A percentile compares a stretch with the other conserved stretches of the same genome.
Evolutionary conservation across 2,113 vertebrate genomes (phyloP).

Genomic region (Xenopus borealis): DNA sequence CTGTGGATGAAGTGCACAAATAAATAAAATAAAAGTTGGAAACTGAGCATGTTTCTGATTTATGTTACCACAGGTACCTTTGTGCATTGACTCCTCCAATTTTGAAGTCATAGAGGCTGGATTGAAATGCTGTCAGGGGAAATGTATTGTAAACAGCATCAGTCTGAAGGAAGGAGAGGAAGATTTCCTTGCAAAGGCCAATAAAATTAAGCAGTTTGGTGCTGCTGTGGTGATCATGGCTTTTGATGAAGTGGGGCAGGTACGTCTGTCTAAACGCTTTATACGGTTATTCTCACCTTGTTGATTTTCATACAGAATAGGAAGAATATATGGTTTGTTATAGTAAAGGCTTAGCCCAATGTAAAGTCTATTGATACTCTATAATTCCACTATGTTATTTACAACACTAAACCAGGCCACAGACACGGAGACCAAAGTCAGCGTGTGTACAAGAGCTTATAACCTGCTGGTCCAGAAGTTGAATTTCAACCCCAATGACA

Average conservation of each 20-base stretch:
- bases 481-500: conserved; percentile 86
- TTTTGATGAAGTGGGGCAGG: conserved; percentile 94
- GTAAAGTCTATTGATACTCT: too few relatives aligned
- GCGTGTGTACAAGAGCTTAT: conserved; percentile 87
- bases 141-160: conserved; percentile 96
- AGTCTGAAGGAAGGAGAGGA: conserved; percentile 93
- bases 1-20: too few relatives aligned
- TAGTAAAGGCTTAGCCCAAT: too few relatives aligned
- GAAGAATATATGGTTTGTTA: not conserved
- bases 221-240: conserved; percentile 95
- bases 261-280: conserved; percentile 44
- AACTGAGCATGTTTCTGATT: too few relatives aligned
- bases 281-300: not conserved
- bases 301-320: not conserved
- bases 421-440: conserved; percentile 79
- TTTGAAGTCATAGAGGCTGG: conserved; percentile 93
- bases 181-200: conserved; percentile 81
- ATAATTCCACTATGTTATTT: not conserved
- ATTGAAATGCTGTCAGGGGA: conserved; percentile 92
- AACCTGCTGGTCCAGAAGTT: conserved; percentile 75
- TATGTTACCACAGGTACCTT: conserved; percentile 73
- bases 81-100: conserved; percentile 95
- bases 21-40: too few relatives aligned
- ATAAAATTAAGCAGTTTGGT: conserved; percentile 80
- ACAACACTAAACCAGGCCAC: conserved; percentile 73